Base-by-base conservation (phyloP, 2,797 vertebrate species). In the Fundulus diaphanus region DNA sequence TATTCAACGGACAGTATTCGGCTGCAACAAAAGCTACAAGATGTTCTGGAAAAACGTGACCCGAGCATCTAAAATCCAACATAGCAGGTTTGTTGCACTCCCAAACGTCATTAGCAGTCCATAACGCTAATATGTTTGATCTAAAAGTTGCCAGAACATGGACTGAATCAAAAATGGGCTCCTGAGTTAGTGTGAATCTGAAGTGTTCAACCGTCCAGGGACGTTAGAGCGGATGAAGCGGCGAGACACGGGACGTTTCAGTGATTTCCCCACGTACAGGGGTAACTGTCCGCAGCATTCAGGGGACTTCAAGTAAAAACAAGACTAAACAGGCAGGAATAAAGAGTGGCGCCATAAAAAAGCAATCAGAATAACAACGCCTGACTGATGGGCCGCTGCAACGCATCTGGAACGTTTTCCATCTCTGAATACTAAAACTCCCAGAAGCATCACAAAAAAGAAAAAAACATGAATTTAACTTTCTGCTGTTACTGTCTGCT, bases 251-350 rank as follows among this genome's bases (percentile, higher is more conserved):
- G 76, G 68, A 77, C 68, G 71, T 79, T 75, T 71, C 51, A 66
- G 79, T 24, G 18, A 75, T 78, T 76, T 72, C 77, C 77, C 68
- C 76, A 66, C 77, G 72, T 70, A 76, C 79, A 69, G 69, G 76
- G 82, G 85, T 82, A 83, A 85, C 71, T 72, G 72, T 80, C 80
- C 65, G 80, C 76, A 73, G 66, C 78, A n/a, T 67, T 54, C 22
- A 81, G 37, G 44, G 37, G 29, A 42, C n/a, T 68, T 48, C 75
- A 71, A 74, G 31, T 22, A 54, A 82, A 33, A 77, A n/a, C n/a
- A 37, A 77, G 66, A 57, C 57, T 75, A 74, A 78, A 72, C 56
- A 84, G 81, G 49, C 40, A 49, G 27, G 48, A 80, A 79, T 63
- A 68, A 73, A 75, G n/a, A 67, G 48, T 3, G 56, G 65, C 29